Conservation (phyloP, 2,797 vertebrate species). For the Lophotriccus pileatus region DNA sequence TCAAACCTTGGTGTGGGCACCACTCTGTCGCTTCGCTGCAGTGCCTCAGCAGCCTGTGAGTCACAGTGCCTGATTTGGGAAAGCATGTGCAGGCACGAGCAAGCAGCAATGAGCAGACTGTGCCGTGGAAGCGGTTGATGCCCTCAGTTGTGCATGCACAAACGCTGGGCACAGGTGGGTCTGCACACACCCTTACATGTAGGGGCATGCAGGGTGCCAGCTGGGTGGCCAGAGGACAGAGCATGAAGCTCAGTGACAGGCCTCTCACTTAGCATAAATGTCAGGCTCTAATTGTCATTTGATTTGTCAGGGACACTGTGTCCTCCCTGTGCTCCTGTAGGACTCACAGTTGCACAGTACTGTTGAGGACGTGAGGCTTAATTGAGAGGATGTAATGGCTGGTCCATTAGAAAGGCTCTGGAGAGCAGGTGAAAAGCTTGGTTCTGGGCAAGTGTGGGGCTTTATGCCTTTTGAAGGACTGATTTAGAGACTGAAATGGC, state of each 20-base stretch:
- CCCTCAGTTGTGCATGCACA: not conserved
- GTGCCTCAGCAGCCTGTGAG: not conserved
- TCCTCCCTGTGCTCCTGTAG: not conserved
- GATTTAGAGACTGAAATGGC: constrained; percentile 55
- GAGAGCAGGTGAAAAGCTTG: constrained; percentile 2
- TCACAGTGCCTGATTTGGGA: not conserved
- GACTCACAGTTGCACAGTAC: not conserved
- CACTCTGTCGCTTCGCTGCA: fast-evolving
- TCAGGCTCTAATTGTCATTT: not conserved
- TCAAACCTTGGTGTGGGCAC: not conserved
- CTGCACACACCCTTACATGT: not conserved
- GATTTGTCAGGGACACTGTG: not conserved
- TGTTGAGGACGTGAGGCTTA: not conserved
- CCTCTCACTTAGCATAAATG: not conserved
- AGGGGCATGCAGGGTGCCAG: not conserved
- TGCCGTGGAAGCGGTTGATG: not conserved
- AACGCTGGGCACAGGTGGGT: fast-evolving
- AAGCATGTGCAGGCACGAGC: fast-evolving
- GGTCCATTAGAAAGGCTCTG: not conserved
- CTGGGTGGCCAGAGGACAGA: not conserved
- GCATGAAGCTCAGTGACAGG: not conserved
- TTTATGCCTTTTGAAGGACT: constrained; percentile 32
- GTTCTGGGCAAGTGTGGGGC: constrained; percentile 15
- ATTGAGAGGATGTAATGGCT: constrained; percentile 16
- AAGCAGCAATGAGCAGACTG: not conserved